Evolutionary conservation across 2,113 vertebrate genomes (phyloP).

Genomic region (Nibea albiflora): DNA sequence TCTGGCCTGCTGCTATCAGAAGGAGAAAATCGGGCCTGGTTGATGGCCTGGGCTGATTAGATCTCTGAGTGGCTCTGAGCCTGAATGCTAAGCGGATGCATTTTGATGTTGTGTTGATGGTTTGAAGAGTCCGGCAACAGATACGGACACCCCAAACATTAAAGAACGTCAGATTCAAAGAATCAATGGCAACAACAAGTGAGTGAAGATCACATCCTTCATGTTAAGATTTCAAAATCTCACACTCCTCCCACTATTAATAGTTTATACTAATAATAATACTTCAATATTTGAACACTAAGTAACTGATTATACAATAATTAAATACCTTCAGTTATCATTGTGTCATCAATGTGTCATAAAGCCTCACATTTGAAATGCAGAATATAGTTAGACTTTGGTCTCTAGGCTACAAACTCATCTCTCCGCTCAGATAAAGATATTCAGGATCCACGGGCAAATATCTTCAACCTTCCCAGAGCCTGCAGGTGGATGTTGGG

Average conservation of each 20-base stretch:
- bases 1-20: slow-evolving; percentile 36
- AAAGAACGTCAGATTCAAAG: neutral
- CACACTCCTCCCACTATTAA: neutral
- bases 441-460: too few relatives aligned
- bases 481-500: too few relatives aligned
- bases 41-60: slow-evolving; percentile 62
- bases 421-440: too few relatives aligned
- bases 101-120: slow-evolving; percentile 19
- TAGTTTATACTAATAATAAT: too few relatives aligned
- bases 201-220: neutral
- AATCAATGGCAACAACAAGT: neutral
- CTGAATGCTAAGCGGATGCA: slow-evolving; percentile 55
- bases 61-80: slow-evolving; percentile 38
- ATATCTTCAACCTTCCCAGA: too few relatives aligned
- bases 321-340: neutral
- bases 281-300: neutral
- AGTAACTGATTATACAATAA: neutral
- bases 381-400: too few relatives aligned
- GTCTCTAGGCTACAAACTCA: too few relatives aligned
- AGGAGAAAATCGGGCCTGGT: slow-evolving; percentile 34
- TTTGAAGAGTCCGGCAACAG: neutral
- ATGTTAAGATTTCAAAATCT: neutral
- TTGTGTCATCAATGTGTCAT: too few relatives aligned
- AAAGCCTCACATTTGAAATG: too few relatives aligned
- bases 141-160: neutral